These are phyloP conservation scores for Galaxias olidus DNA, from an alignment of 2,797 vertebrate genomes.

Conservation along the genomic window DNA sequence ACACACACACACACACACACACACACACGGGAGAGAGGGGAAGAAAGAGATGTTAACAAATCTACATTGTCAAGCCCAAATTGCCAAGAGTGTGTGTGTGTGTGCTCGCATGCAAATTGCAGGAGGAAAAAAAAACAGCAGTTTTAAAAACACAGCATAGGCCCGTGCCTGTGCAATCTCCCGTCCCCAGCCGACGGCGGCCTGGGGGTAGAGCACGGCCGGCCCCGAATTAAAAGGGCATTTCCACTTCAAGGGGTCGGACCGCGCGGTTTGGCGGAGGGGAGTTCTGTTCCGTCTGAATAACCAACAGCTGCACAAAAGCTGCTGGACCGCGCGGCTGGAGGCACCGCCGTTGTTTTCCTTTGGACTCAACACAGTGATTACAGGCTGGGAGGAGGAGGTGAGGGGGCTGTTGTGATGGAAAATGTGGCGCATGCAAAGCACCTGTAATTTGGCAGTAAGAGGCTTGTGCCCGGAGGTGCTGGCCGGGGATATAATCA, in stretches of 20 bases:
- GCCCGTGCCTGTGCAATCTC: constrained; percentile 10
- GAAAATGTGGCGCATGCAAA: constrained; percentile 54
- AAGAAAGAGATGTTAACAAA: not conserved
- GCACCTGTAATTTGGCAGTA: constrained; percentile 72
- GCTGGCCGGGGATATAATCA: constrained; percentile 52
- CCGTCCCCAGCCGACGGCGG: constrained; percentile 28
- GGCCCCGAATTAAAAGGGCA: constrained; percentile 39
- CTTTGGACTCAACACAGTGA: constrained; percentile 53
- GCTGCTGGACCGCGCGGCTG: constrained; percentile 26
- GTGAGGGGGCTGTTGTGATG: constrained; percentile 26
- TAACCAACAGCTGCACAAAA: constrained; percentile 22
- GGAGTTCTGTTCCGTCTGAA: constrained; percentile 29
- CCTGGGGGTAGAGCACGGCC: constrained; percentile 40
- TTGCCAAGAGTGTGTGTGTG: not conserved
- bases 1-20: too few relatives aligned
- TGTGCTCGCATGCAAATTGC: not conserved
- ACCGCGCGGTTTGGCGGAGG: constrained; percentile 24
- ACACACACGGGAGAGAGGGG: too few relatives aligned
- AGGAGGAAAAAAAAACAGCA: not conserved
- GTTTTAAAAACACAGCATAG: not conserved
- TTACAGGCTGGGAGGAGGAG: constrained; percentile 52
- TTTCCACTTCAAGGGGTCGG: constrained; percentile 32
- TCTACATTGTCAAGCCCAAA: too few relatives aligned
- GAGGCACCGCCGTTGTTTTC: constrained; percentile 43
- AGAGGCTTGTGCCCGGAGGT: constrained; percentile 55